Conservation (phyloP, 1,140 invertebrate genomes). For the Acromyrmex heyeri region DNA sequence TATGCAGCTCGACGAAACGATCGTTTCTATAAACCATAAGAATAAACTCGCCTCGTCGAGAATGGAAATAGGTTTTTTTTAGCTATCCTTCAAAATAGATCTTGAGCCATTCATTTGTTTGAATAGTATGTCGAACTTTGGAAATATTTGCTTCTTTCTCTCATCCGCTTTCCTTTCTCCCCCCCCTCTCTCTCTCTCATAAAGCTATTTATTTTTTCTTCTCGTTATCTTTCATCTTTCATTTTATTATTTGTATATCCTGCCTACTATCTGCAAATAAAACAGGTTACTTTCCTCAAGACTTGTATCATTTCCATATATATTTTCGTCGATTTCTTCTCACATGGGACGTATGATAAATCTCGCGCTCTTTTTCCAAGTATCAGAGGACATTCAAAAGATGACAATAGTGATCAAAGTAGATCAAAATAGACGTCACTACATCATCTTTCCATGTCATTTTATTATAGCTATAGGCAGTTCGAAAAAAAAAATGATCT, state of each 20-base stretch:
- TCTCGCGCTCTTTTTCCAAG: constrained; percentile 12
- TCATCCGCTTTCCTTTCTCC: constrained; percentile 1
- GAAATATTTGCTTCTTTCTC: constrained; percentile 54
- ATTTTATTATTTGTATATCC: constrained; percentile 39
- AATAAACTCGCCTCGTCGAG: constrained; percentile 63
- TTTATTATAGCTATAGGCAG: background rate
- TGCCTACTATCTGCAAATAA: constrained; percentile 45
- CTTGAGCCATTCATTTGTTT: constrained; percentile 72
- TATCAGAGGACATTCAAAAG: background rate
- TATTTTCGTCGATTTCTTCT: constrained; percentile 2
- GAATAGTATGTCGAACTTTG: constrained; percentile 66
- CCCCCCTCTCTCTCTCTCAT: constrained; percentile 59
- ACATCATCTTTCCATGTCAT: background rate
- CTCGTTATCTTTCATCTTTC: constrained; percentile 62
- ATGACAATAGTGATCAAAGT: background rate
- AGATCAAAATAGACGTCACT: background rate
- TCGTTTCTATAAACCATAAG: constrained; percentile 43
- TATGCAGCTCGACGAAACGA: constrained; percentile 65
- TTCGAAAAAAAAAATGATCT: background rate
- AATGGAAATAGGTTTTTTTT: constrained; percentile 67
- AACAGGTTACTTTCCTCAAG: constrained; percentile 59
- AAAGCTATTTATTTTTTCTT: constrained; percentile 74
- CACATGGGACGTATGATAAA: background rate
- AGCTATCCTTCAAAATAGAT: constrained; percentile 73
- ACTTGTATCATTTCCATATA: constrained; percentile 22